Base-by-base conservation (phyloP, 2,113 vertebrate species). In the Kobus ellipsiprymnus region DNA sequence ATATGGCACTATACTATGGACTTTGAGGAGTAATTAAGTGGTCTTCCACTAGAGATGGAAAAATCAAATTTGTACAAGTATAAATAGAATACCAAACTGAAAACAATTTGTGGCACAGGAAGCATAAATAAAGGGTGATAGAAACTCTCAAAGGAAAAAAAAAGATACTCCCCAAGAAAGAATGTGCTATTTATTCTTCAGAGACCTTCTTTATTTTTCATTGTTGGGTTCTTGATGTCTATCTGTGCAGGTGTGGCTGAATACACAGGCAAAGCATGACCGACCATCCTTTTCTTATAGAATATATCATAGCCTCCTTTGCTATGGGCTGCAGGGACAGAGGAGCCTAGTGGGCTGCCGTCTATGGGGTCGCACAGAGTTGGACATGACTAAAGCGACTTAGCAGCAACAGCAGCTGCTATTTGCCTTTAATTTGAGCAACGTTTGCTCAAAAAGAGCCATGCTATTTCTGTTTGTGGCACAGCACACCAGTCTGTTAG, bases 391-490 rank as follows among this genome's bases (percentile, higher is more conserved):
- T 21, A 19, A 55, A 55, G 19, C 2, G 7, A 21, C 54, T 55
- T 55, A 55, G 54, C 54, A 55, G 54, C 54, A 55, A 17, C 54
- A 55, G 54, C 16, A 96, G 83, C 87, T 96, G n/a, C 90, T 84
- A n/a, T 60, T 91, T 74, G 91, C 77, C 84, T 94, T 21, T 95
- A 52, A 89, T 87, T 96, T 97, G 96, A 71, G 21, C 36, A 40
- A 25, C 95, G 90, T 97, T 95, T 81, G 40, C 83, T 97, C 71
- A 54, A 54, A 96, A 94, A 84, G 86, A 94, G 40, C 83, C 14
- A 59, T 80, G 7, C 40, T 86, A 60, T 94, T 95, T 96, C 97
- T 95, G 57, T 93, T 95, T 97, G 93, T 60, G 62, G 59, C 62
- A 3, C 2, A 74, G 46, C 40, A 81, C 81, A 90, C 83, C 80